Base-by-base conservation (phyloP, 2,888 invertebrate genomes). In the Pedicia rivosa region DNA sequence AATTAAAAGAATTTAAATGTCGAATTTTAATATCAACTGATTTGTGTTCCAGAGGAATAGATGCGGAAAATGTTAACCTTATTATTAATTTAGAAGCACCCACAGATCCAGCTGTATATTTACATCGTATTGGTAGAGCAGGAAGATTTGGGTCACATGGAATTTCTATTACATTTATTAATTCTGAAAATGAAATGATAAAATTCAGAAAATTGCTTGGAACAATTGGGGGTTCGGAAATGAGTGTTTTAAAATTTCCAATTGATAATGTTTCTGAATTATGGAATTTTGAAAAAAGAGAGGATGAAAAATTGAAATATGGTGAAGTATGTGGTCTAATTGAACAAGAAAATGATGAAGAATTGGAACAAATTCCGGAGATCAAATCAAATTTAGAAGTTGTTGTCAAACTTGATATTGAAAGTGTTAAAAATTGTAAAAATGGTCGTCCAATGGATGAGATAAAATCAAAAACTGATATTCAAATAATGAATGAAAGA, bases 61-160 rank as follows among this genome's bases (percentile, higher is more conserved):
- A 98, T 66, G 86, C 83, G 2, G 78, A 84, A 45, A 82, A 88
- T 62, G 80, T 95, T 8, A 87, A 97, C 65, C 59, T 98, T 41
- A 83, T 98, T 1, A 70, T 98, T 7, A 95, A 97, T 59, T 72
- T 92, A 51, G 95, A 95, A 55, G 64, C 84, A 20, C 90, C 97
- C 1, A 52, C 53, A 43, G 78, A 83, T 50, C 67, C 74, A 46
- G 76, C 80, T 44, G 88, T 84, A 13, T 92, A 92, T 65, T 68
- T 92, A 43, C 97, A 98, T 64, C 69, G 97, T 51, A 91, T 94
- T 54, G 97, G 97, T 2, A 70, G 97, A 49, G 91, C 94, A 29
- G 97, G 97, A 1, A 68, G 97, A 42, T 97, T 80, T 66, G 97
- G 95, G 2, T 76, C 83, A 2, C 72, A 74, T 55, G 92, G 91